Conservation (phyloP, 1,140 invertebrate species). For the Mya arenaria region DNA sequence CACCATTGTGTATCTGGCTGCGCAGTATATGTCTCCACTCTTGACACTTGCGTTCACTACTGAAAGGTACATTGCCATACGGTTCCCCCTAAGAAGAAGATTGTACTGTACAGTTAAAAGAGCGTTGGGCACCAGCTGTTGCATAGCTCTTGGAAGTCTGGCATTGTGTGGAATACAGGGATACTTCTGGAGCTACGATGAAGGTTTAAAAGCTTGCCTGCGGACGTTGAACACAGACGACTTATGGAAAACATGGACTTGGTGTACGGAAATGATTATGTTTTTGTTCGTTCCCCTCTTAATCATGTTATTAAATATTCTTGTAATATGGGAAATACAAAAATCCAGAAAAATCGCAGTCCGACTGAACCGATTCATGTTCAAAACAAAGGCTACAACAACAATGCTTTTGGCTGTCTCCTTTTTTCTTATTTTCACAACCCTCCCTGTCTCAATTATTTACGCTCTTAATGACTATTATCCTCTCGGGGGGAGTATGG, state of each 20-base stretch:
- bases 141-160: conserved; percentile 61
- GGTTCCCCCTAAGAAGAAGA: conserved; percentile 90
- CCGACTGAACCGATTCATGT: conserved; percentile 38
- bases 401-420: conserved; percentile 71
- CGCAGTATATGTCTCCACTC: conserved; percentile 78
- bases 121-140: conserved; percentile 82
- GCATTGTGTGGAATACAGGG: conserved; percentile 69
- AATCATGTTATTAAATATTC: conserved; percentile 70
- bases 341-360: conserved; percentile 52
- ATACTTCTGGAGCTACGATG: conserved; percentile 74
- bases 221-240: conserved; percentile 26
- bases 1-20: conserved; percentile 71
- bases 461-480: conserved; percentile 64
- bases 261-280: conserved; percentile 69
- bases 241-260: conserved; percentile 70
- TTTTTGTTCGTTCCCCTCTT: conserved; percentile 69
- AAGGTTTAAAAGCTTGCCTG: conserved; percentile 1
- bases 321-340: conserved; percentile 68
- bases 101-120: conserved; percentile 88
- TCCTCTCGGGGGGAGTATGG: conserved; percentile 4
- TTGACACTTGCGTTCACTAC: conserved; percentile 90
- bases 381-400: conserved; percentile 66
- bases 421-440: conserved; percentile 71
- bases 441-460: conserved; percentile 67
- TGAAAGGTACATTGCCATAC: conserved; percentile 97